Percentiles rank a stretch among this genome's conserved stretches.
Evolutionary conservation across 1,140 invertebrate species (phyloP).

Genomic region (Apis dorsata): DNA sequence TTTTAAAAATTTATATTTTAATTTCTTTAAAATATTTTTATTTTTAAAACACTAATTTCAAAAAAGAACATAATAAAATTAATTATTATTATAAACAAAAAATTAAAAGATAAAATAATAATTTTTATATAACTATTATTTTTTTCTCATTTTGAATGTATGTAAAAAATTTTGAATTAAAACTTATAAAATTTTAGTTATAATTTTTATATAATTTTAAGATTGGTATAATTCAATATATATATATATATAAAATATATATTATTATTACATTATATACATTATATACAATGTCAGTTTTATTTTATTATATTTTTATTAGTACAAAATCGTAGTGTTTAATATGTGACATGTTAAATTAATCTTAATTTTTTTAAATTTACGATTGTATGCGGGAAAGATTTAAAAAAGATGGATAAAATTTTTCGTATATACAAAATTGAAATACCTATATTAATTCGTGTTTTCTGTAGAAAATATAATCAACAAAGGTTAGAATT

Average conservation of each 20-base stretch:
- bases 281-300: not conserved
- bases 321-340: not conserved
- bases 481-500: conserved; percentile 57
- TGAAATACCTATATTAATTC: conserved; percentile 44
- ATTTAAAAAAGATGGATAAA: conserved; percentile 39
- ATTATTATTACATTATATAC: not conserved
- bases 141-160: not conserved
- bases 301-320: too few species aligned
- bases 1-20: not conserved
- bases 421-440: conserved; percentile 48
- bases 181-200: not conserved
- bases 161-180: not conserved
- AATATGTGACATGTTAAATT: not conserved
- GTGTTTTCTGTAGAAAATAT: conserved; percentile 44
- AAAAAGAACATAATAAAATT: not conserved
- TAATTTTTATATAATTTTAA: not conserved
- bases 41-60: not conserved
- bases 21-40: too few species aligned
- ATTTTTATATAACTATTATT: not conserved
- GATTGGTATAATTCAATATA: not conserved
- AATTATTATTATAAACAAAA: not conserved
- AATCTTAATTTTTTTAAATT: not conserved
- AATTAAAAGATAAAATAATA: not conserved
- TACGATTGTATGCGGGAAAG: not conserved
- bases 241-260: too few species aligned